A percentile compares a stretch with the other conserved stretches of the same genome.
These are phyloP conservation scores for Lordiphosa stackelbergi DNA, from an alignment of 1,140 invertebrate species.

Conservation along the genomic window DNA sequence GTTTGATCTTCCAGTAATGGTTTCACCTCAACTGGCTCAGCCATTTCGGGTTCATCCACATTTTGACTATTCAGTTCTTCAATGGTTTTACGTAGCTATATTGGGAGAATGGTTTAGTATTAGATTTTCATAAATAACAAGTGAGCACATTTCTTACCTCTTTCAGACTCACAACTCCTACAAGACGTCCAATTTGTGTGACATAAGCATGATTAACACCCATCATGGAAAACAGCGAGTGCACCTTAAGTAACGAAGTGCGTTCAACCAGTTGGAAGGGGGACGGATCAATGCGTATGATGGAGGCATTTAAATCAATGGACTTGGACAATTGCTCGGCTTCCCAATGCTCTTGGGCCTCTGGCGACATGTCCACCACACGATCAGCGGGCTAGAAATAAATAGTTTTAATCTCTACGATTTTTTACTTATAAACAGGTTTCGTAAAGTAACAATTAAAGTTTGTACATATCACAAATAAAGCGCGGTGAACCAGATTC, in stretches of 20 bases:
- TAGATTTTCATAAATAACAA: background rate
- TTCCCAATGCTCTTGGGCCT: slow-evolving; percentile 95
- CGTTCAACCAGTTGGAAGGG: slow-evolving; percentile 99
- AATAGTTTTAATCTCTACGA: too few relatives aligned
- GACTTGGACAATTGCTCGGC: slow-evolving; percentile 89
- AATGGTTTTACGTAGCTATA: slow-evolving; percentile 88
- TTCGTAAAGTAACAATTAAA: too few relatives aligned
- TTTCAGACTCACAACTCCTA: slow-evolving; percentile 97
- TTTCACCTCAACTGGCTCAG: slow-evolving; percentile 46
- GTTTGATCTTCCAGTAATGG: slow-evolving; percentile 37
- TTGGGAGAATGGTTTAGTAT: background rate
- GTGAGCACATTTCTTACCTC: slow-evolving; percentile 81
- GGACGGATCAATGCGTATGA: slow-evolving; percentile 94
- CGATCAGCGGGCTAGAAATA: slow-evolving; percentile 86
- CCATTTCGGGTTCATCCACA: slow-evolving; percentile 75
- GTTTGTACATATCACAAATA: too few relatives aligned
- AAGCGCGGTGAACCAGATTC: too few relatives aligned
- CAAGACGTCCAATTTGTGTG: slow-evolving; percentile 95
- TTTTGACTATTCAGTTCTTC: slow-evolving; percentile 90
- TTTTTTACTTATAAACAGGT: too few relatives aligned
- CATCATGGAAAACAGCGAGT: slow-evolving; percentile 97
- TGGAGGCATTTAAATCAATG: slow-evolving; percentile 85
- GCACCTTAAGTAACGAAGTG: slow-evolving; percentile 97
- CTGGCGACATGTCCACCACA: slow-evolving; percentile 94
- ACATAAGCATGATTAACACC: slow-evolving; percentile 98